A percentile compares a stretch with the other conserved stretches of the same genome.
These are phyloP conservation scores for Nannospalax galili DNA, from an alignment of 2,113 vertebrate species.

Conservation along the genomic window DNA sequence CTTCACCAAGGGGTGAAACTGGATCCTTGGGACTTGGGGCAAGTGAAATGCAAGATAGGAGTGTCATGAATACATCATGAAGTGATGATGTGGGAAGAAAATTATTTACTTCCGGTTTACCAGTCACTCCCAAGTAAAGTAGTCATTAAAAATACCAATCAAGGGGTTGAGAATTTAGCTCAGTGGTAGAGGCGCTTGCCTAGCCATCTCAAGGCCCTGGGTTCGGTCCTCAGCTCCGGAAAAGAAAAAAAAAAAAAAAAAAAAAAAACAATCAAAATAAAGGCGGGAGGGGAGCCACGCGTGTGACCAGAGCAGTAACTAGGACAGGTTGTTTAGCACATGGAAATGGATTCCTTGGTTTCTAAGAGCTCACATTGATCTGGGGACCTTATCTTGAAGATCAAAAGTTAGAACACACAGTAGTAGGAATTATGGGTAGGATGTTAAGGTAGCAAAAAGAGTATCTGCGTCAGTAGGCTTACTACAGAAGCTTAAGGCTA, in stretches of 20 bases:
- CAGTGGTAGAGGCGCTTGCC: no score
- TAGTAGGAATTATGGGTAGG: background rate
- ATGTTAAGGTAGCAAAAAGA: background rate
- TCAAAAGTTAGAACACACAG: fast-evolving
- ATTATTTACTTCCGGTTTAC: background rate
- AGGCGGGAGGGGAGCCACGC: no score
- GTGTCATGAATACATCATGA: background rate
- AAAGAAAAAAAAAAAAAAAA: no score
- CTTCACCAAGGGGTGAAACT: background rate
- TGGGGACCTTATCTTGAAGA: background rate
- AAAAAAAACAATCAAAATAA: no score
- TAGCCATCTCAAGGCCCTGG: no score
- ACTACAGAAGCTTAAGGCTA: background rate
- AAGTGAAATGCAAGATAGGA: conserved; percentile 41
- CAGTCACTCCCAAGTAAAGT: background rate
- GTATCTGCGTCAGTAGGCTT: background rate
- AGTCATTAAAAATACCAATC: background rate
- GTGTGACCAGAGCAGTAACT: background rate
- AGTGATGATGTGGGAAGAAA: background rate
- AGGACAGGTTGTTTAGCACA: background rate
- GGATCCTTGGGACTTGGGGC: background rate
- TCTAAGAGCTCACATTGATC: background rate
- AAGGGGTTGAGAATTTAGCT: no score
- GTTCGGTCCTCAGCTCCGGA: no score
- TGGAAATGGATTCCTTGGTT: background rate